These are phyloP conservation scores for Rhagologus leucostigma DNA, from an alignment of 2,113 vertebrate genomes.

Conservation along the genomic window DNA sequence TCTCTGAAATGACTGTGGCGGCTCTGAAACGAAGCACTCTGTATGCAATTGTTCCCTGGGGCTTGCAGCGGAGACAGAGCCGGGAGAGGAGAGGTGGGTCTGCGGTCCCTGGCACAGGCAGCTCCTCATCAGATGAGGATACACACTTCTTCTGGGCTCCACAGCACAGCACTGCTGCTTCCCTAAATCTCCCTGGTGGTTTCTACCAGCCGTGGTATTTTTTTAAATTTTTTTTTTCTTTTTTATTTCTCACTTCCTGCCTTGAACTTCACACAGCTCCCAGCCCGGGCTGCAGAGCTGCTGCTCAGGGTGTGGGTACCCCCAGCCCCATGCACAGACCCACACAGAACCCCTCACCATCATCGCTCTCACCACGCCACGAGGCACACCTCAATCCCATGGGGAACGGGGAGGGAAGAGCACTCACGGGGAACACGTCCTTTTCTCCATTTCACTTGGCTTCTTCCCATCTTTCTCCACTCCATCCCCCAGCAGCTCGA, in stretches of 20 bases:
- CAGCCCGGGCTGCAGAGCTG: background rate
- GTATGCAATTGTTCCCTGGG: constrained; percentile 62
- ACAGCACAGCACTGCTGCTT: background rate
- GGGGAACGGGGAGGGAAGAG: background rate
- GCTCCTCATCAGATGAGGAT: background rate
- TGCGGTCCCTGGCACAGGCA: constrained; percentile 9
- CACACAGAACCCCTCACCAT: background rate
- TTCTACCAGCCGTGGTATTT: background rate
- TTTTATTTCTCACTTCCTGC: constrained; percentile 47
- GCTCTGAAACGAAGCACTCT: constrained; percentile 61
- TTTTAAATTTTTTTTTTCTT: background rate
- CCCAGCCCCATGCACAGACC: background rate
- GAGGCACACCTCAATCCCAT: background rate
- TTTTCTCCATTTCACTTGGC: background rate
- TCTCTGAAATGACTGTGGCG: constrained; percentile 57
- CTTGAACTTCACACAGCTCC: constrained; percentile 28
- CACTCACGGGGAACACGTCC: background rate
- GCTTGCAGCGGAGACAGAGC: constrained; percentile 53
- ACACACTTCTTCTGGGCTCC: background rate
- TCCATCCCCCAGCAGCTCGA: background rate
- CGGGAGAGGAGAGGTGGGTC: constrained; percentile 25
- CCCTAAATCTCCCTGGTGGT: constrained; percentile 2
- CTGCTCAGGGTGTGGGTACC: background rate
- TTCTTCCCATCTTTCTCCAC: constrained; percentile 8
- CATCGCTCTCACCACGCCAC: accelerated